Evolutionary conservation across 2,113 vertebrate species (phyloP).

Genomic region (Sakesphorus luctuosus): DNA sequence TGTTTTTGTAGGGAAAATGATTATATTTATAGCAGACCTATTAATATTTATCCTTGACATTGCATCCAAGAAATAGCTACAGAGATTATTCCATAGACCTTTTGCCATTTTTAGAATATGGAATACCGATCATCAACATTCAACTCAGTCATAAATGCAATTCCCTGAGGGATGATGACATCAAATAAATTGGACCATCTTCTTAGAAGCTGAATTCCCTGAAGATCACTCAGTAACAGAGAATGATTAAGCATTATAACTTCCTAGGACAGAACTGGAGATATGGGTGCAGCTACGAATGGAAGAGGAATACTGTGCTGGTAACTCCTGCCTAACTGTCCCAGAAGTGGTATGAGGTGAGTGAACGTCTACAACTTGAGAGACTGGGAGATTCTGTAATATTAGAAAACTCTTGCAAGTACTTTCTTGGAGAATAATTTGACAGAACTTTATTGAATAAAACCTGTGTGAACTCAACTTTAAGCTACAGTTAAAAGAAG

Average conservation of each 20-base stretch:
- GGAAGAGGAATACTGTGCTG: not conserved
- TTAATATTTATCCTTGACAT: conserved; percentile 56
- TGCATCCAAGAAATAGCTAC: conserved; percentile 14
- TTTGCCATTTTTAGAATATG: conserved; percentile 50
- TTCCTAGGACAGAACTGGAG: not conserved
- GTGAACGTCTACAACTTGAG: not conserved
- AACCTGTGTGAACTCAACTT: not conserved
- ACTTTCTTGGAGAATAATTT: not conserved
- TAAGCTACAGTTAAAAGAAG: not conserved
- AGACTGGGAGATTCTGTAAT: not conserved
- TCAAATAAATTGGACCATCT: conserved; percentile 21
- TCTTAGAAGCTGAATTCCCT: not conserved
- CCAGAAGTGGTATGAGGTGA: not conserved
- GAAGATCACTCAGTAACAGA: not conserved
- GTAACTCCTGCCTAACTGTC: not conserved
- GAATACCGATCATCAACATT: conserved; percentile 42
- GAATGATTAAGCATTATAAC: not conserved
- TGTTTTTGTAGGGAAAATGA: not conserved
- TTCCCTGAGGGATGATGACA: not conserved
- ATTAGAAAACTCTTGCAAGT: not conserved
- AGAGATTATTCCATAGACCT: conserved; percentile 24
- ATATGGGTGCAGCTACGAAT: not conserved
- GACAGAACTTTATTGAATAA: not conserved
- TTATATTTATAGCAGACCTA: conserved; percentile 53
- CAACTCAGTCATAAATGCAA: not conserved